Evolutionary conservation across 2,797 vertebrate genomes (phyloP).

Genomic region (Caiman crocodilus): DNA sequence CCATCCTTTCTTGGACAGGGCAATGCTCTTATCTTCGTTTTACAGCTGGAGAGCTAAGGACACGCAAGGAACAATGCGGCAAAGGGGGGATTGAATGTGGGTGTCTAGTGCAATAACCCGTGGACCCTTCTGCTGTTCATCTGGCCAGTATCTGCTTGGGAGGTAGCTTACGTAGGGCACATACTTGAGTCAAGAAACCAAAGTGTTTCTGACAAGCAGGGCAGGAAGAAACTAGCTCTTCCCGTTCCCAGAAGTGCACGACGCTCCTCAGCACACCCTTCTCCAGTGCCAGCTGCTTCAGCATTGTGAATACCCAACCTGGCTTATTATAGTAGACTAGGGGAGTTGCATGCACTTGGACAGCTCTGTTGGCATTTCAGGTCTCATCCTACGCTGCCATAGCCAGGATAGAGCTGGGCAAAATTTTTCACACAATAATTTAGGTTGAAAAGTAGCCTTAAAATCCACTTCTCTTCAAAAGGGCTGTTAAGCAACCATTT

Average conservation of each 20-base stretch:
- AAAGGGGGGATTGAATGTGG: neutral
- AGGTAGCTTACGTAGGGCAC: neutral
- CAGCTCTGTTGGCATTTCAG: neutral
- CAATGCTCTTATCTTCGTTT: neutral
- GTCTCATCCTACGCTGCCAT: neutral
- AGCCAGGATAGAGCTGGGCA: neutral
- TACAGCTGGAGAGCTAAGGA: neutral
- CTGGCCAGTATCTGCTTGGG: neutral
- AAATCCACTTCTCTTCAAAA: neutral
- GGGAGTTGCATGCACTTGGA: neutral
- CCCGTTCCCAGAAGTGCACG: neutral
- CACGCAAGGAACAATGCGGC: fast-evolving
- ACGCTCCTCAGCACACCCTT: neutral
- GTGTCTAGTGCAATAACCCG: fast-evolving
- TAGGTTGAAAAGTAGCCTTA: neutral
- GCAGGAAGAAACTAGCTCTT: neutral
- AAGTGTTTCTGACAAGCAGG: neutral
- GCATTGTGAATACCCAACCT: neutral
- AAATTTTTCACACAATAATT: neutral
- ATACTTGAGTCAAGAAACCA: neutral
- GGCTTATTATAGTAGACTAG: neutral
- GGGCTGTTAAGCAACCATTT: neutral
- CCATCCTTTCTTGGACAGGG: fast-evolving
- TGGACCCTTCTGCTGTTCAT: neutral
- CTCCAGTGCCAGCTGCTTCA: neutral